phyloP scores from a whole-genome alignment of 2,888 invertebrate genomes.

The Patella depressa region DNA sequence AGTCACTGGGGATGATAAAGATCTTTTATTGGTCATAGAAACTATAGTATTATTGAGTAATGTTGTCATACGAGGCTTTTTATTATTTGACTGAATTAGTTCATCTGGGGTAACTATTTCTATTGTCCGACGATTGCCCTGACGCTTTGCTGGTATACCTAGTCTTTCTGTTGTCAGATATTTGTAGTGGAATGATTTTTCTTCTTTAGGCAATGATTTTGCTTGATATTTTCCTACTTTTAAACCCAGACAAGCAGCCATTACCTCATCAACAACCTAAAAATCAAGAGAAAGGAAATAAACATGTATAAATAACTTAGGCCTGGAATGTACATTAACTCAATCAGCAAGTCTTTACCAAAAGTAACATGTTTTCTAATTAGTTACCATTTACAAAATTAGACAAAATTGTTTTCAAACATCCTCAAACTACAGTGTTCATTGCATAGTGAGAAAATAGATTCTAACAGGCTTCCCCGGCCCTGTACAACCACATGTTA shows the following conservation, averaged over 20 bases:
- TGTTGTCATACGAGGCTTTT: constrained; percentile 13
- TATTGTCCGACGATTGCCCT: constrained; percentile 44
- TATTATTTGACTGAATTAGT: constrained; percentile 30
- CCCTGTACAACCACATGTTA: too few species aligned
- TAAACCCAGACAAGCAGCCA: constrained; percentile 55
- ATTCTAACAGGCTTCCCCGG: too few species aligned
- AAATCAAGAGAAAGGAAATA: constrained; percentile 19
- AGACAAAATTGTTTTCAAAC: too few species aligned
- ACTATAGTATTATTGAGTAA: constrained; percentile 7
- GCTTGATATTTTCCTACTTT: constrained; percentile 52
- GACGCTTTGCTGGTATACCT: constrained; percentile 29
- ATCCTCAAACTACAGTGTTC: too few species aligned
- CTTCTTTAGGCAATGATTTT: constrained; percentile 51
- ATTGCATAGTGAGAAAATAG: too few species aligned
- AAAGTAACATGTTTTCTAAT: too few species aligned
- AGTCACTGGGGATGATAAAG: constrained; percentile 10
- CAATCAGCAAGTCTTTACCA: too few species aligned
- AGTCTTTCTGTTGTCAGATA: constrained; percentile 41
- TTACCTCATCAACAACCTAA: constrained; percentile 51
- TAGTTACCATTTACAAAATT: too few species aligned
- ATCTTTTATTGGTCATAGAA: constrained; percentile 11
- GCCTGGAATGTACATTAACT: too few species aligned
- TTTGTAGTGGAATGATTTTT: constrained; percentile 44
- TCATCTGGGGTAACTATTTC: constrained; percentile 46
- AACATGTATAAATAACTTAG: too few species aligned